Evolutionary conservation across 2,113 vertebrate genomes (phyloP), one percentile per base, ranked within the genome.

Genomic region (Stegastes partitus): DNA sequence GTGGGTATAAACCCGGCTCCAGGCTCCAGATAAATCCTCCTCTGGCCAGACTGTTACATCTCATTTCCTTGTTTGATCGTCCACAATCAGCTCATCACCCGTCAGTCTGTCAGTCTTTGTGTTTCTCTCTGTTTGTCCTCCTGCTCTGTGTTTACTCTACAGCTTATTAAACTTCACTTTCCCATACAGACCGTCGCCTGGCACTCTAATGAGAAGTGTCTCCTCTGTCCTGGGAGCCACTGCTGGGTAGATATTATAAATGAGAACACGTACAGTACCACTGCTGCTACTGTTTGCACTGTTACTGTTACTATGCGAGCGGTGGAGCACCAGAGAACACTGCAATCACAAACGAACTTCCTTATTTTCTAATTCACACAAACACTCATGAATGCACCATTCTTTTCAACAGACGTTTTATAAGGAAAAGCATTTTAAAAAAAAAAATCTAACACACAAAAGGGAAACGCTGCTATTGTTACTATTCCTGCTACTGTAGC

Each of bases 81-180:
- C 58, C 8, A 55, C 45, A 70, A 44, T 63, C 63, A 1, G 50
- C 47, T 47, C 14, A 63, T 74, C n/a, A 12, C 8, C 37, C 37
- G 8, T 39, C 37, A 3, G 37, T 19, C 37, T 0, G 28, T 72
- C 72, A 22, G 67, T 42, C 56, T 67, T 69, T 66, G 34, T 64
- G 26, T 64, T 6, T 51, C n/a, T 58, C 11, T 34, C 42, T 56
- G 22, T 57, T 34, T 75, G 66, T 71, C 56, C 50, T 34, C 11
- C 8, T 10, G 70, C 47, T 54, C 51, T 68, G 63, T 11, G 47
- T 86, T 83, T 79, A 42, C 47, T 25, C 72, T 74, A n/a, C 0
- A 57, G 11, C 28, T 82, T 45, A 81, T 83, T 77, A 83, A 87
- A 84, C 75, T 65, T 68, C 39, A 45, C 70, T 75, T 44, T 63